Evolutionary conservation across 2,113 vertebrate genomes (phyloP).

Genomic region (Melanerpes formicivorus): DNA sequence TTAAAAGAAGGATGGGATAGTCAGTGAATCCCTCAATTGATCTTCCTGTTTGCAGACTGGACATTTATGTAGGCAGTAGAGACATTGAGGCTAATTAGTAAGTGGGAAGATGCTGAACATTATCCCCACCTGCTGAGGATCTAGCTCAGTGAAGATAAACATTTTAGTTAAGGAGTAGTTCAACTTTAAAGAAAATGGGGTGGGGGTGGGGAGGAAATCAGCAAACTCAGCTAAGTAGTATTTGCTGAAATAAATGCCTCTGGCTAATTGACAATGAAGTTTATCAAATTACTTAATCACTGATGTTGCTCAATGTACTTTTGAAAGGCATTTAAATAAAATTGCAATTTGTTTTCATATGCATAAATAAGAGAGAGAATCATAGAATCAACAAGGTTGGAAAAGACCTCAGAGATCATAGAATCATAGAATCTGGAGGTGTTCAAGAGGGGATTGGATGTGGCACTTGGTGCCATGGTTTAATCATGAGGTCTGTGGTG

Average conservation of each 20-base stretch:
- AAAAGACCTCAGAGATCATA: too few relatives aligned
- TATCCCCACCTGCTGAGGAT: not conserved
- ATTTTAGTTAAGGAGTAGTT: not conserved
- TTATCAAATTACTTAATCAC: not conserved
- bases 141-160: not conserved
- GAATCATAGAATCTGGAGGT: too few relatives aligned
- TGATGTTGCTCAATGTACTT: not conserved
- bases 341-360: not conserved
- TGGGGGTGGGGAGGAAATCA: not conserved
- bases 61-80: not conserved
- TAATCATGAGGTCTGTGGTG: too few relatives aligned
- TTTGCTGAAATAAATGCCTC: not conserved
- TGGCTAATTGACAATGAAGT: not conserved
- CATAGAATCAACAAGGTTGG: too few relatives aligned
- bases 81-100: not conserved
- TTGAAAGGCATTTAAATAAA: not conserved
- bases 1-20: not conserved
- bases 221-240: not conserved
- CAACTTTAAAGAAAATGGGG: not conserved
- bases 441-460: too few relatives aligned
- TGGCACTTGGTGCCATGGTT: too few relatives aligned
- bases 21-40: not conserved
- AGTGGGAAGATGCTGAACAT: not conserved
- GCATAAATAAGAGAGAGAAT: not conserved
- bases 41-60: not conserved